These are phyloP conservation scores for Corbicula japonica DNA, from an alignment of 2,888 invertebrate genomes.

Conservation along the genomic window DNA sequence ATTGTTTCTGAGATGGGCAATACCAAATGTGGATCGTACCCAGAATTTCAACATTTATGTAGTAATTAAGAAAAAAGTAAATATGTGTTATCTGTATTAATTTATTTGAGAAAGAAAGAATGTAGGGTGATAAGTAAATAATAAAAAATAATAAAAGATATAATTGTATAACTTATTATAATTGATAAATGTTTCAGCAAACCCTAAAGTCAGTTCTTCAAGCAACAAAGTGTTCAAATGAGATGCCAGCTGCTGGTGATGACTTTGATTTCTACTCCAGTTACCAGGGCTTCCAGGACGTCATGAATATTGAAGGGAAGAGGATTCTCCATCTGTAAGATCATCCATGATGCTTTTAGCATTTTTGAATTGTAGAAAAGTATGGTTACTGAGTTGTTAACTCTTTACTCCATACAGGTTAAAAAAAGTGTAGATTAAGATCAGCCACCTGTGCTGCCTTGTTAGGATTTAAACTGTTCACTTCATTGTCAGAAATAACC, in stretches of 20 bases:
- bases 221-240: constrained; percentile 91
- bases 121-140: too few relatives aligned
- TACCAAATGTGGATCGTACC: background rate
- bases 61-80: background rate
- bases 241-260: constrained; percentile 90
- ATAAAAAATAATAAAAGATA: background rate
- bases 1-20: background rate
- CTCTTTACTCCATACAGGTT: too few relatives aligned
- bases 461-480: too few relatives aligned
- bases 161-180: background rate
- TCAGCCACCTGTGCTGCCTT: too few relatives aligned
- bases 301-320: constrained; percentile 90
- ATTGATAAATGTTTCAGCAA: constrained; percentile 88
- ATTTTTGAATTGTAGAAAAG: background rate
- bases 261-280: constrained; percentile 92
- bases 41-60: too few relatives aligned
- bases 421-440: too few relatives aligned
- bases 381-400: too few relatives aligned
- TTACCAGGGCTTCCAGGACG: constrained; percentile 91
- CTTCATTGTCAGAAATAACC: too few relatives aligned
- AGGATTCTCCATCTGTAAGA: constrained; percentile 89
- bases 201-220: constrained; percentile 90
- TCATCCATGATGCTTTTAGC: background rate
- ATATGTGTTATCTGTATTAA: background rate
- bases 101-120: background rate